These are phyloP conservation scores for Chymomyza fuscimana DNA, from an alignment of 2,888 invertebrate genomes.

Conservation along the genomic window DNA sequence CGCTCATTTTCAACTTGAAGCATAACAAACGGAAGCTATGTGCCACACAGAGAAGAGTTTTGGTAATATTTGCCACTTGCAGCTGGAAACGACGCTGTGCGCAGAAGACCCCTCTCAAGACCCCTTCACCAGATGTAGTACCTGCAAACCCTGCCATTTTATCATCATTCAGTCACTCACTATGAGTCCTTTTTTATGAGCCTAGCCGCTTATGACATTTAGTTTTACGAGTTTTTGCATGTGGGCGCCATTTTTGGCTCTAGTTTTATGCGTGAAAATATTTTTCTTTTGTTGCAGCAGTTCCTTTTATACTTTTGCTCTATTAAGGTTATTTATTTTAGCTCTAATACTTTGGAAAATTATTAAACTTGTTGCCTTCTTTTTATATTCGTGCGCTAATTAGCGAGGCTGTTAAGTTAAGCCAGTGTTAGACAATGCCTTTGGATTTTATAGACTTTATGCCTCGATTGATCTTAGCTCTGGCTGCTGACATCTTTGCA, in stretches of 20 bases:
- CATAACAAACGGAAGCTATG: constrained; percentile 43
- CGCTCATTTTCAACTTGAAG: constrained; percentile 62
- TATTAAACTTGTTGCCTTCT: constrained; percentile 40
- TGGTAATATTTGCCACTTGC: neutral
- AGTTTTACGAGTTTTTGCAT: constrained; percentile 28
- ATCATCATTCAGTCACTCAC: constrained; percentile 6
- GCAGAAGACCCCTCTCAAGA: neutral
- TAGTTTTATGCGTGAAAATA: constrained; percentile 41
- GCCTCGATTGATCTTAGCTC: no score
- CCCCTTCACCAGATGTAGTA: neutral
- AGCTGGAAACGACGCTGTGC: constrained; percentile 34
- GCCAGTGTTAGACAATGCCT: constrained; percentile 12
- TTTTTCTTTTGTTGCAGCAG: constrained; percentile 11
- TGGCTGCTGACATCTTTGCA: no score
- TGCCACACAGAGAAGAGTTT: neutral
- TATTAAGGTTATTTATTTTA: neutral
- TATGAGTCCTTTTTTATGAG: constrained; percentile 40
- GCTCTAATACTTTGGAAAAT: constrained; percentile 28
- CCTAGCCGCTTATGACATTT: constrained; percentile 46
- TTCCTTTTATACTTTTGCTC: neutral
- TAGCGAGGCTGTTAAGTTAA: constrained; percentile 21
- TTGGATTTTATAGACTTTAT: constrained; percentile 15
- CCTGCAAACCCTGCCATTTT: neutral
- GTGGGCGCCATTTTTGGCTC: constrained; percentile 37
- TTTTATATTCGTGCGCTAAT: constrained; percentile 46